Conservation (phyloP, 2,888 invertebrate species). For the Thereva nobilitata region DNA sequence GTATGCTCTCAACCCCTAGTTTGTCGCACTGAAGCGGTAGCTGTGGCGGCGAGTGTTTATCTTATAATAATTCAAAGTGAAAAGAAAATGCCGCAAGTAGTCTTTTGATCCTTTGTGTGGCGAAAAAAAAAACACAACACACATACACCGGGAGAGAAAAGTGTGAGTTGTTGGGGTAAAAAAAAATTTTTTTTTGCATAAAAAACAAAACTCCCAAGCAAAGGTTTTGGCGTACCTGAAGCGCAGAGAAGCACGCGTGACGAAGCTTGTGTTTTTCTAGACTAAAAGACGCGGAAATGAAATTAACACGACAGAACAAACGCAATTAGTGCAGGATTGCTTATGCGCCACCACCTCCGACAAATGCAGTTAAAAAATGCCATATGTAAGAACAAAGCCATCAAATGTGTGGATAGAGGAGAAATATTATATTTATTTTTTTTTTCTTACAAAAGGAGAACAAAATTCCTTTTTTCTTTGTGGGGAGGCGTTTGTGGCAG, state of each 20-base stretch:
- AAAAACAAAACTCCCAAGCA: constrained; percentile 1
- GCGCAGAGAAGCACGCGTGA: constrained; percentile 23
- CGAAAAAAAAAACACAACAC: not conserved
- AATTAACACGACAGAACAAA: constrained; percentile 41
- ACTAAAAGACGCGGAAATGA: constrained; percentile 41
- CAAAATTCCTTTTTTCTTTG: no score
- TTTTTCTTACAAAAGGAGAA: no score
- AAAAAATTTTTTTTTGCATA: not conserved
- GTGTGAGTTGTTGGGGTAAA: not conserved
- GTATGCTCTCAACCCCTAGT: no score
- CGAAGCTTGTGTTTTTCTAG: constrained; percentile 15
- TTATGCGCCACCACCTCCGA: constrained; percentile 37
- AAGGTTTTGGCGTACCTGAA: constrained; percentile 3
- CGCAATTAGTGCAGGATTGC: constrained; percentile 39
- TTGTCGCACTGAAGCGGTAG: no score
- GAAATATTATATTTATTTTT: not conserved
- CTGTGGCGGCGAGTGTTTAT: constrained; percentile 16
- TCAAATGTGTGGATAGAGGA: not conserved
- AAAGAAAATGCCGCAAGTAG: constrained; percentile 22
- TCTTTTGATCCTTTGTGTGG: constrained; percentile 30
- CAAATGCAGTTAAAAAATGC: constrained; percentile 18
- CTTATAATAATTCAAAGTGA: constrained; percentile 33
- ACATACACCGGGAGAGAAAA: no score
- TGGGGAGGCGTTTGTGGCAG: no score
- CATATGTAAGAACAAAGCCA: not conserved